Conservation (phyloP, 2,888 invertebrate genomes). For the Cremastinae sp. region DNA sequence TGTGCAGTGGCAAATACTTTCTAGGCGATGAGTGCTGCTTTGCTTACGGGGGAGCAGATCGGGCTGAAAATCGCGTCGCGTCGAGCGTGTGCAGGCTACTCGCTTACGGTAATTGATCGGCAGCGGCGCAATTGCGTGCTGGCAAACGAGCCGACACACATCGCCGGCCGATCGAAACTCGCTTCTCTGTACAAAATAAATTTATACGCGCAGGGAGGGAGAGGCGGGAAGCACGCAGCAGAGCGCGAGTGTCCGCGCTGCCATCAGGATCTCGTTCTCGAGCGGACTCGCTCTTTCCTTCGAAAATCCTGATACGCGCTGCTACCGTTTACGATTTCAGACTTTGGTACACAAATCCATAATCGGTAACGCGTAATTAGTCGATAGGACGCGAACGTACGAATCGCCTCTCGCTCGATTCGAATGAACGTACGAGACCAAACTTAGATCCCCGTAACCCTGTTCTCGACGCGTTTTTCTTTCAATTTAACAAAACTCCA, state of each 20-base stretch:
- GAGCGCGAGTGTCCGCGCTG: constrained; percentile 5
- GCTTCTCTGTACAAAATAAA: constrained; percentile 44
- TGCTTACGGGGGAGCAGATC: constrained; percentile 56
- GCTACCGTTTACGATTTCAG: constrained; percentile 46
- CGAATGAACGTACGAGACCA: constrained; percentile 27
- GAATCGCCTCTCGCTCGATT: constrained; percentile 45
- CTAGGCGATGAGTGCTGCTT: constrained; percentile 59
- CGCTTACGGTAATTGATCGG: constrained; percentile 59
- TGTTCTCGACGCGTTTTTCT: constrained; percentile 15
- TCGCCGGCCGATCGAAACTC: constrained; percentile 50
- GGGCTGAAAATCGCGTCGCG: constrained; percentile 44
- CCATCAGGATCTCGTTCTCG: constrained; percentile 44
- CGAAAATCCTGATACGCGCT: constrained; percentile 8
- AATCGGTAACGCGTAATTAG: constrained; percentile 65
- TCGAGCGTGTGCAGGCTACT: constrained; percentile 45
- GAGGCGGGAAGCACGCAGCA: not conserved
- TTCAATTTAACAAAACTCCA: not conserved
- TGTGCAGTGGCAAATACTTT: constrained; percentile 38
- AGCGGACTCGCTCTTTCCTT: constrained; percentile 25
- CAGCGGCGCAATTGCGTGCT: constrained; percentile 60
- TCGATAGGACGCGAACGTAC: constrained; percentile 52
- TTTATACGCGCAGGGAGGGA: constrained; percentile 24
- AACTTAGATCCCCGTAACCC: not conserved
- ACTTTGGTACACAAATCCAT: constrained; percentile 66
- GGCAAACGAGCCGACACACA: constrained; percentile 59